A percentile compares a stretch with the other conserved stretches of the same genome.
Conservation (phyloP, 2,797 vertebrate genomes). For the Coreius guichenoti region DNA sequence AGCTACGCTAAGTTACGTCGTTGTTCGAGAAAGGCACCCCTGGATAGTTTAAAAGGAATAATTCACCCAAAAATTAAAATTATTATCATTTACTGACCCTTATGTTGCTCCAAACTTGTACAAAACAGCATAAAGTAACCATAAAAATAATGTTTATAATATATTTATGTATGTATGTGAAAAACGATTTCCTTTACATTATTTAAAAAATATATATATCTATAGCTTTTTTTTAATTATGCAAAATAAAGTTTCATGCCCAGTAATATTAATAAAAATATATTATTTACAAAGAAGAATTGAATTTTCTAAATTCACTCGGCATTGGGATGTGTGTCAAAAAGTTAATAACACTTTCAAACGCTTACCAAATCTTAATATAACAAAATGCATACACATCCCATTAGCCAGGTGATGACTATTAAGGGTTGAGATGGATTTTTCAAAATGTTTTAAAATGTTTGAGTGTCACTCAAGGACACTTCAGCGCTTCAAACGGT, state of each 20-base stretch:
- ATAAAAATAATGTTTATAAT: no score
- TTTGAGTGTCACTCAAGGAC: constrained; percentile 73
- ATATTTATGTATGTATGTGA: no score
- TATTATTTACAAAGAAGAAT: no score
- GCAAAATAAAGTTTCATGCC: no score
- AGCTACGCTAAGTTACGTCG: no score
- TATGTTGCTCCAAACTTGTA: no score
- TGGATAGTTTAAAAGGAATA: background rate
- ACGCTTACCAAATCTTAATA: background rate
- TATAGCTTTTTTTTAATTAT: no score
- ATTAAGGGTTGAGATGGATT: constrained; percentile 44
- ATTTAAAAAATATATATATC: no score
- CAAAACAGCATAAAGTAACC: no score
- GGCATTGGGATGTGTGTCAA: background rate
- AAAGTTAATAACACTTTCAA: background rate
- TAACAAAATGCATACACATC: background rate
- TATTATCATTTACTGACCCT: background rate
- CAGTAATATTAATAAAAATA: no score
- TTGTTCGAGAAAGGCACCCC: no score
- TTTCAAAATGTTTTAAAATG: constrained; percentile 53
- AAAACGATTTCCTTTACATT: background rate
- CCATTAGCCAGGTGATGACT: constrained; percentile 18
- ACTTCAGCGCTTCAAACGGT: constrained; percentile 42
- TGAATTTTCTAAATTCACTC: background rate
- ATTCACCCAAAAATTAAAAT: background rate